phyloP scores from a whole-genome alignment of 1,140 invertebrate species.

The Pseudomyrmex gracilis region DNA sequence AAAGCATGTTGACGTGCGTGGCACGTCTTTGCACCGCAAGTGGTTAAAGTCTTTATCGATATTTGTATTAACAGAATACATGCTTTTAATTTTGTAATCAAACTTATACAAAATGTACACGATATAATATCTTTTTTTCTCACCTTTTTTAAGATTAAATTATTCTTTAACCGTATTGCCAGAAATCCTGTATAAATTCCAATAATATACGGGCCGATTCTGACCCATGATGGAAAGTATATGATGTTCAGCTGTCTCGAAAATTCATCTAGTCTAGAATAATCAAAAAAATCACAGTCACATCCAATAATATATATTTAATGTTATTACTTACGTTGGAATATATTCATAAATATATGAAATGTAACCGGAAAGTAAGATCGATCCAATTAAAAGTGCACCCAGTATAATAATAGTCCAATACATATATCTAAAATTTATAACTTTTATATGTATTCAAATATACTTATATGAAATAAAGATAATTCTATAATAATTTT shows the following conservation, averaged over 20 bases:
- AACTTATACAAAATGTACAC: too few relatives aligned
- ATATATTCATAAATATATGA: constrained; percentile 81
- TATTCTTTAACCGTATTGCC: constrained; percentile 79
- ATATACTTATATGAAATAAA: background rate
- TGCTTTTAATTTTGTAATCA: too few relatives aligned
- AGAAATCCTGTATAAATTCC: constrained; percentile 84
- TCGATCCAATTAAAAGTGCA: constrained; percentile 77
- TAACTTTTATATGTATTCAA: constrained; percentile 1
- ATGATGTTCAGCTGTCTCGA: constrained; percentile 79
- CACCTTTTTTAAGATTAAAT: constrained; percentile 81
- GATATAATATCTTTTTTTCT: background rate
- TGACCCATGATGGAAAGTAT: constrained; percentile 85
- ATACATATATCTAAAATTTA: constrained; percentile 80
- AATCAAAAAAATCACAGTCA: constrained; percentile 5
- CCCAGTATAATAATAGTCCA: constrained; percentile 70
- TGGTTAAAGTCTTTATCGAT: too few relatives aligned
- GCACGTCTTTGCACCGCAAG: too few relatives aligned
- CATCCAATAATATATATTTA: background rate
- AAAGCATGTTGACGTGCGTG: too few relatives aligned
- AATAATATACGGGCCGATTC: constrained; percentile 85
- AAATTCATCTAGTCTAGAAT: constrained; percentile 81
- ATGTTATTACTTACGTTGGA: constrained; percentile 81
- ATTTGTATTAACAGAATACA: too few relatives aligned
- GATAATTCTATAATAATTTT: too few relatives aligned
- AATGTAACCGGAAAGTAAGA: constrained; percentile 77